Evolutionary conservation across 1,140 invertebrate species (phyloP).

Genomic region (Drosophila novamexicana): DNA sequence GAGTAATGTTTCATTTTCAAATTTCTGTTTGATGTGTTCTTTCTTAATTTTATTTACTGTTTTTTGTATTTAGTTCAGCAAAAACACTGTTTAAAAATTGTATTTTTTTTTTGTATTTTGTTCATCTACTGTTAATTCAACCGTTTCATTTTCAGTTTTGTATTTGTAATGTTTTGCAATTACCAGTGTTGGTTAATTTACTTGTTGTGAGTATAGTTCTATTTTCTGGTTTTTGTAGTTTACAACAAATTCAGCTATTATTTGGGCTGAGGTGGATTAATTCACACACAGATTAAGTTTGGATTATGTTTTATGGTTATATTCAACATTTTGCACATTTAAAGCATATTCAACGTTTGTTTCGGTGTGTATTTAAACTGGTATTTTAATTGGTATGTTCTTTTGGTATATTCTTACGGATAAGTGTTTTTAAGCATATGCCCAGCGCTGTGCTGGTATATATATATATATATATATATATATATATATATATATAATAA

Average conservation of each 20-base stretch:
- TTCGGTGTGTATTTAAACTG: conserved; percentile 2
- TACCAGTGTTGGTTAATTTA: background rate
- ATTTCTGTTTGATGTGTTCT: too few species aligned
- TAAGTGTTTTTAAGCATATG: conserved; percentile 44
- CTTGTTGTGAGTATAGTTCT: background rate
- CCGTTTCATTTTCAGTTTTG: conserved; percentile 3
- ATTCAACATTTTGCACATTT: conserved; percentile 33
- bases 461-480: background rate
- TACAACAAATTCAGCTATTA: background rate
- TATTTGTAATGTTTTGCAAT: background rate
- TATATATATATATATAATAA: conserved; percentile 11
- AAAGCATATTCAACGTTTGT: conserved; percentile 26
- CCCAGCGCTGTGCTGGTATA: conserved; percentile 21
- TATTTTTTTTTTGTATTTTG: background rate
- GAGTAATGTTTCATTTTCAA: too few species aligned
- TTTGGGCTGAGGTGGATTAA: background rate
- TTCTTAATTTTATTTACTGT: too few species aligned
- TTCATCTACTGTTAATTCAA: conserved; percentile 1
- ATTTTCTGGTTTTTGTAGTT: background rate
- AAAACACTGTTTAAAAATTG: too few species aligned
- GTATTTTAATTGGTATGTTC: conserved; percentile 3
- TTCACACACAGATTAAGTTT: background rate
- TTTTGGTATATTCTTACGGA: conserved; percentile 1
- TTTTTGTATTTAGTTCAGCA: too few species aligned
- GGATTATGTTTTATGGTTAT: conserved; percentile 4